Evolutionary conservation across 2,797 vertebrate species (phyloP).

Genomic region (Argentina silus): DNA sequence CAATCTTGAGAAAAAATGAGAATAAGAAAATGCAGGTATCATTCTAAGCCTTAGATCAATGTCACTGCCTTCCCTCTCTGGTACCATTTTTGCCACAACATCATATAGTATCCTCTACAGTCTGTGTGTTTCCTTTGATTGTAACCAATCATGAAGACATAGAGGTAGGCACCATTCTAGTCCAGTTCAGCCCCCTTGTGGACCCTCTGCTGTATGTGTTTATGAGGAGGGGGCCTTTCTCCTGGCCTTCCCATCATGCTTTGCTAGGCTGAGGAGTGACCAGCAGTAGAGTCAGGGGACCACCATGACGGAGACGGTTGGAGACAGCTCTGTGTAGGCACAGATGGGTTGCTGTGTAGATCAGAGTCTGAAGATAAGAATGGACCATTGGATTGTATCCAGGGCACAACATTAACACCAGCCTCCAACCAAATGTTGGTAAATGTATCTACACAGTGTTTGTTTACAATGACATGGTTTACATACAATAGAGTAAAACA

Average conservation of each 20-base stretch:
- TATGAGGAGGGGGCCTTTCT: conserved; percentile 34
- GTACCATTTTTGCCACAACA: conserved; percentile 30
- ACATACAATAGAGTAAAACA: too few species aligned
- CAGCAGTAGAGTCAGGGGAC: not conserved
- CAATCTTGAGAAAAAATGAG: too few species aligned
- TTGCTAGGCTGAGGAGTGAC: not conserved
- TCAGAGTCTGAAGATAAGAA: too few species aligned
- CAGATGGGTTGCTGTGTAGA: not conserved
- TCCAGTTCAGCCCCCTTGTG: conserved; percentile 35
- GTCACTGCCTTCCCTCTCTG: conserved; percentile 46
- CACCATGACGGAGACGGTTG: not conserved
- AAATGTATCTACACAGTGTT: too few species aligned
- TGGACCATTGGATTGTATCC: too few species aligned
- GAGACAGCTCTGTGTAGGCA: not conserved
- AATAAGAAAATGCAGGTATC: too few species aligned
- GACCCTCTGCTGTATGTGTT: conserved; percentile 48
- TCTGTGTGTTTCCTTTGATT: conserved; percentile 21
- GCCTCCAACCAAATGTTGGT: too few species aligned
- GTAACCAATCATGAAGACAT: not conserved
- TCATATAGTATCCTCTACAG: conserved; percentile 14
- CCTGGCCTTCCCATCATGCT: conserved; percentile 15
- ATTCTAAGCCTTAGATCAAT: too few species aligned
- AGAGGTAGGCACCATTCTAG: not conserved
- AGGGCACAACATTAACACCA: too few species aligned
- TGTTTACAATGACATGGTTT: too few species aligned